Conservation (phyloP, 2,113 vertebrate genomes). For the Hippoglossus stenolepis region DNA sequence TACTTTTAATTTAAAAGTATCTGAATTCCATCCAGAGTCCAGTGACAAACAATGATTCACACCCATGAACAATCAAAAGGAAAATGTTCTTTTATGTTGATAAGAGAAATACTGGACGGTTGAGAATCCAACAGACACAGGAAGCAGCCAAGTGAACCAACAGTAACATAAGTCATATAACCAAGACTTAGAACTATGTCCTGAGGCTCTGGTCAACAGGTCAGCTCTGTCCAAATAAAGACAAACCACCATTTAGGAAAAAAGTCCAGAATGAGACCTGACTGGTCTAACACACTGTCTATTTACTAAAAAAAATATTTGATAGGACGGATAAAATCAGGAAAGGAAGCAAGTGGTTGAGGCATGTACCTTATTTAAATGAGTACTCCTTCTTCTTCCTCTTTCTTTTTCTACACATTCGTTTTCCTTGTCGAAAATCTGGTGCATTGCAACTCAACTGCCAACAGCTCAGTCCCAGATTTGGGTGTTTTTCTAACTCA, state of each 20-base stretch:
- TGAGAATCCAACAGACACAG: not conserved
- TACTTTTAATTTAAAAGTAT: too few relatives aligned
- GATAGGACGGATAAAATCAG: not conserved
- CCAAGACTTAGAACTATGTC: constrained; percentile 15
- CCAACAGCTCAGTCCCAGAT: not conserved
- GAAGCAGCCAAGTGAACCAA: not conserved
- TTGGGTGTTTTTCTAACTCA: not conserved
- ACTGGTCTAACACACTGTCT: not conserved
- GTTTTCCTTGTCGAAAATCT: constrained; percentile 1
- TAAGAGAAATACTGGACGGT: not conserved
- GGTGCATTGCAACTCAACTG: not conserved
- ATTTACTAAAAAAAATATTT: not conserved
- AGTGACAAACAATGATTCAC: too few relatives aligned
- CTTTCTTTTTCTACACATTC: not conserved
- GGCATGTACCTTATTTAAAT: not conserved
- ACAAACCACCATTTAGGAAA: not conserved
- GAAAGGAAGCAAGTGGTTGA: not conserved
- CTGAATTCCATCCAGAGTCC: too few relatives aligned
- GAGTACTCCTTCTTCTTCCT: not conserved
- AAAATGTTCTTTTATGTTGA: too few relatives aligned
- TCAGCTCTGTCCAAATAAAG: constrained; percentile 37
- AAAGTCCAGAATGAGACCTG: constrained; percentile 2
- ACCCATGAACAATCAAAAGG: too few relatives aligned
- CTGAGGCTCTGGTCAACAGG: constrained; percentile 37
- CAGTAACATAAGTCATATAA: constrained; percentile 9